Evolutionary conservation across 2,113 vertebrate species (phyloP).

Genomic region (Trogon melanurus): DNA sequence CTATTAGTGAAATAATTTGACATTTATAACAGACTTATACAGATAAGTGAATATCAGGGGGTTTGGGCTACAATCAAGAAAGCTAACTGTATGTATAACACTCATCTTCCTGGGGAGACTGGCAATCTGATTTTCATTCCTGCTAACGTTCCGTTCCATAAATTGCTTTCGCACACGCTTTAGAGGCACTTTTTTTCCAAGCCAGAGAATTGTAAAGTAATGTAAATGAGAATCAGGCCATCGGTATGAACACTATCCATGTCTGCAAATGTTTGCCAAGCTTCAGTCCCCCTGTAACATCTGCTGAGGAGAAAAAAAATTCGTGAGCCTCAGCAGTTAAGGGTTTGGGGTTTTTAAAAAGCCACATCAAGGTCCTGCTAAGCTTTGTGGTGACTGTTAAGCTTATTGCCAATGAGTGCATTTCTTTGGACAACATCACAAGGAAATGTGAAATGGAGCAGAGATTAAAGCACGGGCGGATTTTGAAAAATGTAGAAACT

Average conservation of each 20-base stretch:
- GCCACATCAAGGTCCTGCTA: neutral
- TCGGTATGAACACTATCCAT: neutral
- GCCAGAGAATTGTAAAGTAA: neutral
- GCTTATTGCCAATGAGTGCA: neutral
- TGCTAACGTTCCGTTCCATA: neutral
- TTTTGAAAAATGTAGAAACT: conserved; percentile 31
- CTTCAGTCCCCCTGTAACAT: conserved; percentile 20
- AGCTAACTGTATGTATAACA: neutral
- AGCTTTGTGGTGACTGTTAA: conserved; percentile 15
- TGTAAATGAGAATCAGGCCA: conserved; percentile 43
- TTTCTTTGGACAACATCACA: conserved; percentile 45
- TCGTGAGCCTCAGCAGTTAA: conserved; percentile 25
- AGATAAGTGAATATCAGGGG: neutral
- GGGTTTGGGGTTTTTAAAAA: conserved; percentile 20
- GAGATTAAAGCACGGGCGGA: conserved; percentile 8
- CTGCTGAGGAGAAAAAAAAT: conserved; percentile 37
- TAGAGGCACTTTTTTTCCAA: neutral
- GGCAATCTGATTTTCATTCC: neutral
- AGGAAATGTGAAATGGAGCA: conserved; percentile 47
- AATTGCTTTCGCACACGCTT: neutral
- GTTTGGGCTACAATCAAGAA: neutral
- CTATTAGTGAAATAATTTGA: neutral
- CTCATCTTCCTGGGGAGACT: neutral
- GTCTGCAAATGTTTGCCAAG: conserved; percentile 13
- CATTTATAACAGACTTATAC: neutral